These are phyloP conservation scores for Corythucha ciliata DNA, from an alignment of 2,888 invertebrate species.

Conservation along the genomic window DNA sequence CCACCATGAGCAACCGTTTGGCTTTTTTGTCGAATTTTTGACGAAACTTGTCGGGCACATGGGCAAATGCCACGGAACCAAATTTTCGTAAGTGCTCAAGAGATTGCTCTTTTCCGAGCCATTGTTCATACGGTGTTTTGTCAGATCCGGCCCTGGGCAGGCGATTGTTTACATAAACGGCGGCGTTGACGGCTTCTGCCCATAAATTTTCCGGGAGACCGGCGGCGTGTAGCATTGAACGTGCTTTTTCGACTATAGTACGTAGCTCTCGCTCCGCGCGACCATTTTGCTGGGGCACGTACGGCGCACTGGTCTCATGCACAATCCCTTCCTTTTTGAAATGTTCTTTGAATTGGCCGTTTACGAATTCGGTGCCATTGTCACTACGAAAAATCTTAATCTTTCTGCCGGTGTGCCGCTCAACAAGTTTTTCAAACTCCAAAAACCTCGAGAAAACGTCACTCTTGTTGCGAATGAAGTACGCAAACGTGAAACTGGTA, in stretches of 20 bases:
- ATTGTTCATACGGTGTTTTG: conserved; percentile 20
- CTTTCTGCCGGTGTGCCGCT: too few species aligned
- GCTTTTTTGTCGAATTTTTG: conserved; percentile 22
- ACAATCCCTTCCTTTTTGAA: conserved; percentile 16
- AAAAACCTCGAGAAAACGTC: too few species aligned
- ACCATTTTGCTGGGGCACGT: conserved; percentile 24
- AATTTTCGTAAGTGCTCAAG: conserved; percentile 21
- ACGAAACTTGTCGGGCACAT: not conserved
- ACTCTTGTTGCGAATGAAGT: too few species aligned
- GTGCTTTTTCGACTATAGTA: too few species aligned
- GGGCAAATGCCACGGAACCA: conserved; percentile 22
- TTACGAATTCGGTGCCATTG: too few species aligned
- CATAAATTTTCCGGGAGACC: conserved; percentile 34
- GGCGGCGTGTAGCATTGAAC: conserved; percentile 35
- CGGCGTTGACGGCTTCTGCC: conserved; percentile 37
- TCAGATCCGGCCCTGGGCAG: conserved; percentile 15
- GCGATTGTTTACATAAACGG: conserved; percentile 39
- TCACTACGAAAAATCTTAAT: too few species aligned
- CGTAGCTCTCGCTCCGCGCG: conserved; percentile 22
- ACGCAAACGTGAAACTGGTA: too few species aligned
- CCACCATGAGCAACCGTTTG: conserved; percentile 15
- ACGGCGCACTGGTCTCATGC: conserved; percentile 21
- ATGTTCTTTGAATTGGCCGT: too few species aligned
- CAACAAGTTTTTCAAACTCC: too few species aligned
- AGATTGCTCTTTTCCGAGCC: conserved; percentile 18